Evolutionary conservation across 1,140 invertebrate genomes (phyloP).

Genomic region (Zaprionus vittiger): DNA sequence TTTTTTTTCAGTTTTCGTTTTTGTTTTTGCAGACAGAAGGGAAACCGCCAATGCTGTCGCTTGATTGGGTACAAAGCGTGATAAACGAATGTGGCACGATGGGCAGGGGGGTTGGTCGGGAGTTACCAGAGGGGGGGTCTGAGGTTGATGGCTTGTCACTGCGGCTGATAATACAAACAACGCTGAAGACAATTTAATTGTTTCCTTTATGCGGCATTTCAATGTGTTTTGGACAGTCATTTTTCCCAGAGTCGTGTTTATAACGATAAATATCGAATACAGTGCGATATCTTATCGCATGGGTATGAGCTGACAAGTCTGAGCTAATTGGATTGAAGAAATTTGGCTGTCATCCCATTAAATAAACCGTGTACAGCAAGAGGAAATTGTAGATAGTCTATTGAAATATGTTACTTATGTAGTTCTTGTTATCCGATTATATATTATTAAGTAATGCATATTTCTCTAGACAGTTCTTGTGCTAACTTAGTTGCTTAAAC

Average conservation of each 20-base stretch:
- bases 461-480: too few relatives aligned
- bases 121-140: not conserved
- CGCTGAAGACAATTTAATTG: constrained; percentile 40
- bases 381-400: not conserved
- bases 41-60: constrained; percentile 24
- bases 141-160: constrained; percentile 43
- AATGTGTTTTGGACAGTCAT: constrained; percentile 11
- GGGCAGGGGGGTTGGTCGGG: not conserved
- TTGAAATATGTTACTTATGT: not conserved
- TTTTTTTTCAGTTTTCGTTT: constrained; percentile 28
- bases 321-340: not conserved
- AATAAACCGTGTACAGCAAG: not conserved
- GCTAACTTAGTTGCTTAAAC: too few relatives aligned
- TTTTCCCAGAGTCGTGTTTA: not conserved
- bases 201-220: constrained; percentile 42
- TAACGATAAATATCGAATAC: constrained; percentile 1
- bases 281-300: not conserved
- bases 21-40: constrained; percentile 19
- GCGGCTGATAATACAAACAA: constrained; percentile 32
- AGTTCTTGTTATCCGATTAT: not conserved
- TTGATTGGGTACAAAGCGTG: constrained; percentile 30
- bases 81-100: not conserved
- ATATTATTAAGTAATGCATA: too few relatives aligned
- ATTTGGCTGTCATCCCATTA: not conserved
- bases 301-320: not conserved